These are phyloP conservation scores for Vidua chalybeata DNA, from an alignment of 2,113 vertebrate genomes.

Conservation along the genomic window DNA sequence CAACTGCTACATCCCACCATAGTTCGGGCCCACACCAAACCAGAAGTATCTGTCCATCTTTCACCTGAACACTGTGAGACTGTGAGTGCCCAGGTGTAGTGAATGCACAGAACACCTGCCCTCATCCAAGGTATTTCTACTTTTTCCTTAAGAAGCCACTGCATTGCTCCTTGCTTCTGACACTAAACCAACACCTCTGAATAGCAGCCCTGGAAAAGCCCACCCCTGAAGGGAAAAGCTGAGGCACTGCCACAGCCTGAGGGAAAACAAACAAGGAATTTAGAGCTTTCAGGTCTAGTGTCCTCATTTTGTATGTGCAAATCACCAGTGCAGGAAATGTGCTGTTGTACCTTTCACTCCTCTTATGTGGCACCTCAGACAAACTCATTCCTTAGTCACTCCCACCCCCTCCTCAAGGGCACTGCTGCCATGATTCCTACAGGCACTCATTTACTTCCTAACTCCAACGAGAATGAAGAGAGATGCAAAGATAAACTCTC, in stretches of 20 bases:
- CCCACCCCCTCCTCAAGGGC: neutral
- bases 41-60: neutral
- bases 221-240: neutral
- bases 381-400: neutral
- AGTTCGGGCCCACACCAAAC: neutral
- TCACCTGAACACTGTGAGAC: neutral
- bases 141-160: neutral
- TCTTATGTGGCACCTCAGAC: neutral
- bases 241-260: accelerated
- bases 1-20: neutral
- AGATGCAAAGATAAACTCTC: neutral
- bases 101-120: neutral
- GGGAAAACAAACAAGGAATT: neutral
- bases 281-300: neutral
- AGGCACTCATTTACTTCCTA: neutral
- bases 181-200: neutral
- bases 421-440: neutral
- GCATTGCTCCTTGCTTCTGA: neutral
- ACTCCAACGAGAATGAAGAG: neutral
- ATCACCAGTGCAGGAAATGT: accelerated
- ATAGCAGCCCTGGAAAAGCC: neutral
- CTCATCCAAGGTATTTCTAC: neutral
- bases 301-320: neutral
- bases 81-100: no score
- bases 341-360: neutral